Evolutionary conservation across 2,797 vertebrate species (phyloP), one percentile per base, ranked within the genome.

Genomic region (Etheostoma perlongum): DNA sequence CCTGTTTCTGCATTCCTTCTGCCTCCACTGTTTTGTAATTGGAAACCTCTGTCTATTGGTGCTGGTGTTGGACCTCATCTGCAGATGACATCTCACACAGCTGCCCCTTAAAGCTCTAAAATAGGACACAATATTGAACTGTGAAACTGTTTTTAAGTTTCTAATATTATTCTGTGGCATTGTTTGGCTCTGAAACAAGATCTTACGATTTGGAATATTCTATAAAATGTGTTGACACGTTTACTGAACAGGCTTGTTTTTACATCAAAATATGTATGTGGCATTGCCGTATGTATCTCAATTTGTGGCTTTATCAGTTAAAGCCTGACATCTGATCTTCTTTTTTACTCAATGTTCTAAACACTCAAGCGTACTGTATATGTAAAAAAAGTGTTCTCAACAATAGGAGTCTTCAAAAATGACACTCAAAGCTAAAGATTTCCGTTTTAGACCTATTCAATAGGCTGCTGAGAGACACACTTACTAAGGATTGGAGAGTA

Each of bases 21-120:
- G 88, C 86, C 83, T 88, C 85, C 72, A 67, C 86, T 87, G 88
- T 79, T 84, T 79, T 87, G 84, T 94, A 93, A 94, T 93, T 93
- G 93, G 91, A 92, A 92, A 92, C 87, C 92, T 90, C 90, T 93
- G 88, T 93, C 84, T 91, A 84, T 84, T 86, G 90, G 93, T 85
- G 78, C 84, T 79, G 82, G 68, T 77, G 79, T 83, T 84, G 61
- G 8, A 82, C 83, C 80, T 88, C 88, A 89, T 90, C 91, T 91
- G 87, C 83, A 75, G 90, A 85, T 84, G 72, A 92, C 83, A 80
- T 76, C 81, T 89, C 89, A 89, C 84, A 87, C 85, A 89, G 87
- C 83, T 87, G 87, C 83, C 83, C 82, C 81, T 73, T 78, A 65
- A 78, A 81, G 49, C 64, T 74, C 69, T 52, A 47, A 74, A 81